Percentiles rank a stretch among this genome's conserved stretches.
phyloP scores from a whole-genome alignment of 2,888 invertebrate species.

The Villa cingulata region DNA sequence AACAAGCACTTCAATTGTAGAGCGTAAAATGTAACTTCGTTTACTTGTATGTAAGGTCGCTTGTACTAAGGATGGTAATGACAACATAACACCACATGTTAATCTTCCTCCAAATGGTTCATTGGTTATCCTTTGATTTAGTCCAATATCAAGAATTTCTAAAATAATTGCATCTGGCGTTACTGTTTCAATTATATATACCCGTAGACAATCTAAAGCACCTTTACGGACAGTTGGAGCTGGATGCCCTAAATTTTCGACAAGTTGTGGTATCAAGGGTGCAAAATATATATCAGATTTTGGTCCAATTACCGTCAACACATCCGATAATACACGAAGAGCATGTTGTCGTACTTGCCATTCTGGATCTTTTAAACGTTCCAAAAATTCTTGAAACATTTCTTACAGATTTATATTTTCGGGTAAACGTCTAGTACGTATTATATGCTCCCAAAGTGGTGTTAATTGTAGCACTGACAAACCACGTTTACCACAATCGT shows the following conservation, averaged over 20 bases:
- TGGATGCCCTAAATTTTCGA: conserved; percentile 64
- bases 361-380: conserved; percentile 62
- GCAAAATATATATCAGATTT: conserved; percentile 55
- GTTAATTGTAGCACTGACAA: conserved; percentile 43
- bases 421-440: conserved; percentile 58
- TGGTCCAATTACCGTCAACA: conserved; percentile 57
- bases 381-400: conserved; percentile 56
- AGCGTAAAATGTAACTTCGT: conserved; percentile 38
- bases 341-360: conserved; percentile 77
- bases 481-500: conserved; percentile 9
- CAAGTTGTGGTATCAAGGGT: conserved; percentile 49
- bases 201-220: conserved; percentile 59
- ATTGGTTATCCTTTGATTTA: conserved; percentile 38
- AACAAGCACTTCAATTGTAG: conserved; percentile 41
- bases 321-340: conserved; percentile 61
- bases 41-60: conserved; percentile 40
- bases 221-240: conserved; percentile 71
- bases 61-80: conserved; percentile 48
- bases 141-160: conserved; percentile 50
- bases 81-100: conserved; percentile 51
- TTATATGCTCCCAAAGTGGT: conserved; percentile 68
- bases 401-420: conserved; percentile 49
- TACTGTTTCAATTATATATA: conserved; percentile 54
- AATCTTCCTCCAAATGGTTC: conserved; percentile 44
- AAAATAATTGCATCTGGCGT: conserved; percentile 53